Percentiles rank a stretch among this genome's conserved stretches.
Evolutionary conservation across 2,888 invertebrate genomes (phyloP).

Genomic region (Aporophyla lueneburgensis): DNA sequence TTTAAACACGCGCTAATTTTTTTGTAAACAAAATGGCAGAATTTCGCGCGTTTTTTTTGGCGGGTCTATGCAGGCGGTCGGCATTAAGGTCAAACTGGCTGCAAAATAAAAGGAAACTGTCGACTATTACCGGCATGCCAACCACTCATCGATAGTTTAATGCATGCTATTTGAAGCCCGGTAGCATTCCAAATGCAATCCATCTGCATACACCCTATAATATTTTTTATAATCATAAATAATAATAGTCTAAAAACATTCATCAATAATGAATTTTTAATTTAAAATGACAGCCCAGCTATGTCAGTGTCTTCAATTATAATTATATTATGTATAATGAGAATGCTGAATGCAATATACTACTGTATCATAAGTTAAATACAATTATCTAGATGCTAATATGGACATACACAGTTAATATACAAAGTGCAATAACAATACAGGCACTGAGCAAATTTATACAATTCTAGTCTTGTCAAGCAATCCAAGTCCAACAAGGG

Average conservation of each 20-base stretch:
- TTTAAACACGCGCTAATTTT: conserved; percentile 3
- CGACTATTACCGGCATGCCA: neutral
- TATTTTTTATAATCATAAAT: conserved; percentile 20
- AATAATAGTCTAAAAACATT: conserved; percentile 34
- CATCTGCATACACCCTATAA: neutral
- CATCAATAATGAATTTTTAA: conserved; percentile 41
- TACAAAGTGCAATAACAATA: conserved; percentile 64
- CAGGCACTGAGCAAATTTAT: conserved; percentile 74
- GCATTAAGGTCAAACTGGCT: neutral
- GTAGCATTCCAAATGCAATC: neutral
- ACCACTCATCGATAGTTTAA: neutral
- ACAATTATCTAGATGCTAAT: conserved; percentile 60
- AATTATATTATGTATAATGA: conserved; percentile 40
- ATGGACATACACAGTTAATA: conserved; percentile 60
- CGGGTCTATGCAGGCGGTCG: neutral
- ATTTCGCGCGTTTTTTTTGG: neutral
- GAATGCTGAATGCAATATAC: conserved; percentile 52
- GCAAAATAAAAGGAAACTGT: neutral
- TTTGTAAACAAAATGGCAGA: conserved; percentile 13
- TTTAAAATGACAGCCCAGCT: conserved; percentile 32
- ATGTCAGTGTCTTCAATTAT: conserved; percentile 45
- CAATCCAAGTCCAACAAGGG: conserved; percentile 53
- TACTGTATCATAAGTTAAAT: conserved; percentile 58
- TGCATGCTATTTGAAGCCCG: neutral
- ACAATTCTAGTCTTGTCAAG: conserved; percentile 61